phyloP scores from a whole-genome alignment of 2,888 invertebrate genomes.

The Dioctria rufipes region DNA sequence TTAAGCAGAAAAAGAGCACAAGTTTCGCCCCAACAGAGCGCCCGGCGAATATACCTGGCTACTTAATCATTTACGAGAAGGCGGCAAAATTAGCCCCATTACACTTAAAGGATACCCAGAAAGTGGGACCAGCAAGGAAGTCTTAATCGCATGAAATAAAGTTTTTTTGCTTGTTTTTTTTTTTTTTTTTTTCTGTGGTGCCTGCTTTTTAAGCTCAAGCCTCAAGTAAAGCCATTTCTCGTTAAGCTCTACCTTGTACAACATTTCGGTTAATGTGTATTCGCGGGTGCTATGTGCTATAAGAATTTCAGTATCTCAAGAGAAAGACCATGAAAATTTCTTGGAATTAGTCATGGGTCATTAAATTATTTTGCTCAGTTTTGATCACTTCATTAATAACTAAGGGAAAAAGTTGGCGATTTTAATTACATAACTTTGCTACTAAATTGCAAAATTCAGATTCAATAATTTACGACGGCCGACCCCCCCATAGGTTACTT shows the following conservation, averaged over 20 bases:
- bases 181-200: background rate
- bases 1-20: conserved; percentile 31
- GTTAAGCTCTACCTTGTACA: conserved; percentile 46
- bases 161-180: conserved; percentile 46
- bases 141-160: conserved; percentile 55
- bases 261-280: conserved; percentile 15
- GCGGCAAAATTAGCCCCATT: conserved; percentile 43
- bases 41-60: conserved; percentile 26
- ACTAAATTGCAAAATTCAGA: background rate
- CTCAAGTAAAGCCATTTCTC: conserved; percentile 42
- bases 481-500: background rate
- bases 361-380: conserved; percentile 33
- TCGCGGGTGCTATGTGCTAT: background rate
- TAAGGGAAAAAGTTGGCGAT: background rate
- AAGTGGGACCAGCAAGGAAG: background rate
- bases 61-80: conserved; percentile 49
- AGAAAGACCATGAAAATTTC: background rate
- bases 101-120: conserved; percentile 22
- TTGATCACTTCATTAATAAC: conserved; percentile 43
- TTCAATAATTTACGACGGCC: background rate
- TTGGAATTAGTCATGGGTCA: conserved; percentile 19
- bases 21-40: conserved; percentile 6
- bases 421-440: background rate
- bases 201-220: conserved; percentile 16
- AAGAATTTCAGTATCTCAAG: conserved; percentile 21